phyloP scores from a whole-genome alignment of 35 echinoderm and acorn worm genomes.

The Apostichopus parvimensis region DNA sequence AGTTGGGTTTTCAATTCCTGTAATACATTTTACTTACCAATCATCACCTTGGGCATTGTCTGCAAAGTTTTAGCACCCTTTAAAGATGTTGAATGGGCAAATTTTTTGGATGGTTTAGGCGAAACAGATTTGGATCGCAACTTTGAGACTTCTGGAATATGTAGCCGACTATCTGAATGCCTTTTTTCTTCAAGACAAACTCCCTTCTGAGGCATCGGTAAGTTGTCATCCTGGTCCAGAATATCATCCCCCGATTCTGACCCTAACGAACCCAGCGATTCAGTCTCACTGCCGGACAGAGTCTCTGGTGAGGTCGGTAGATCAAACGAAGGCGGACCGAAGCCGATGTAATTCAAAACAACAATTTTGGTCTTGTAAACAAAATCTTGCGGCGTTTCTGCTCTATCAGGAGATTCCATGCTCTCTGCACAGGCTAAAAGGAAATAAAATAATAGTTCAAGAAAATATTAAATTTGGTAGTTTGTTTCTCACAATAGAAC shows the following conservation, averaged over 20 bases:
- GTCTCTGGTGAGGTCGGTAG: slow-evolving; percentile 33
- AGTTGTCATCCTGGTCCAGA: not conserved
- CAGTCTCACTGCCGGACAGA: slow-evolving; percentile 32
- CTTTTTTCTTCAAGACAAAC: not conserved
- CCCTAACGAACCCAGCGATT: not conserved
- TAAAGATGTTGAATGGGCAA: not conserved
- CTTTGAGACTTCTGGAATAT: not conserved
- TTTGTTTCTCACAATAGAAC: too few species aligned
- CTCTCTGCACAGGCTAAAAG: not conserved
- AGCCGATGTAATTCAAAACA: slow-evolving; percentile 76
- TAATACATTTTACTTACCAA: not conserved
- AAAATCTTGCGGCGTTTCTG: slow-evolving; percentile 81
- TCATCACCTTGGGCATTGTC: not conserved
- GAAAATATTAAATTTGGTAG: too few species aligned
- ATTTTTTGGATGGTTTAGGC: not conserved
- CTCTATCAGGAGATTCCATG: slow-evolving; percentile 35
- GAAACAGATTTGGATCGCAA: slow-evolving; percentile 34
- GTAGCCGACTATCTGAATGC: not conserved
- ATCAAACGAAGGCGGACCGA: slow-evolving; percentile 74
- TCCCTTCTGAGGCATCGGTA: not conserved
- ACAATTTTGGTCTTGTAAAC: slow-evolving; percentile 91
- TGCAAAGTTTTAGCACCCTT: slow-evolving; percentile 23
- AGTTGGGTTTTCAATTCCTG: too few species aligned
- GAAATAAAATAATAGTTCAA: too few species aligned
- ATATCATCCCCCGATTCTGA: slow-evolving; percentile 20